Conservation (phyloP, 2,888 invertebrate genomes). For the Blastobasis adustella region DNA sequence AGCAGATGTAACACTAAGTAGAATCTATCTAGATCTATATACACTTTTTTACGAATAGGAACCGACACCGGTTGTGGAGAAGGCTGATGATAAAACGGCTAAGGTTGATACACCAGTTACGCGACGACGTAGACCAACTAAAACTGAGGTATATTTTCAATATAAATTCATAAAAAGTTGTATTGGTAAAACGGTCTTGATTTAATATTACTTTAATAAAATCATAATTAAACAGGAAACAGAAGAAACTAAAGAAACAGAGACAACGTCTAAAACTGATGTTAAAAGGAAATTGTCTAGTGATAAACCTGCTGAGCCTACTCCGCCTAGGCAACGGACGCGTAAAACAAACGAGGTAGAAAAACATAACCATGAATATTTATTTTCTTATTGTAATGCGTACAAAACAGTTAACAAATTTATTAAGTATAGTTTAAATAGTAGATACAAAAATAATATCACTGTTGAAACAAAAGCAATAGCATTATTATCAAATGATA, state of each 20-base stretch:
- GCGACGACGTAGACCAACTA: conserved; percentile 28
- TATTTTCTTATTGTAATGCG: background rate
- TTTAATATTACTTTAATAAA: background rate
- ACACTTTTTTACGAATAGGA: conserved; percentile 31
- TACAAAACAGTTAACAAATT: background rate
- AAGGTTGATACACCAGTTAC: conserved; percentile 30
- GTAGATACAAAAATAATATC: conserved; percentile 13
- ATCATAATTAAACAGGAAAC: conserved; percentile 16
- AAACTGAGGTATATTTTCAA: conserved; percentile 36
- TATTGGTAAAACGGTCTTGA: too few species aligned
- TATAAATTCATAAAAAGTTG: background rate
- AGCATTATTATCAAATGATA: background rate
- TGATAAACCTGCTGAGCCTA: conserved; percentile 27
- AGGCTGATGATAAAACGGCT: conserved; percentile 37
- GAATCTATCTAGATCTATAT: background rate
- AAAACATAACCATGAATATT: conserved; percentile 18
- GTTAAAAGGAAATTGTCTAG: conserved; percentile 16
- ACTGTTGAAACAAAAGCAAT: background rate
- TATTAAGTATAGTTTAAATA: background rate
- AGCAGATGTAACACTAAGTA: background rate
- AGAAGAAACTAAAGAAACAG: conserved; percentile 17
- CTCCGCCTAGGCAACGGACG: conserved; percentile 18
- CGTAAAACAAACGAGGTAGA: conserved; percentile 23
- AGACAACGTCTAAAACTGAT: conserved; percentile 14
- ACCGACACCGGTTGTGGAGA: conserved; percentile 26